A percentile compares a stretch with the other conserved stretches of the same genome.
Conservation (phyloP, 2,888 invertebrate species). For the Parnassius glacialis region DNA sequence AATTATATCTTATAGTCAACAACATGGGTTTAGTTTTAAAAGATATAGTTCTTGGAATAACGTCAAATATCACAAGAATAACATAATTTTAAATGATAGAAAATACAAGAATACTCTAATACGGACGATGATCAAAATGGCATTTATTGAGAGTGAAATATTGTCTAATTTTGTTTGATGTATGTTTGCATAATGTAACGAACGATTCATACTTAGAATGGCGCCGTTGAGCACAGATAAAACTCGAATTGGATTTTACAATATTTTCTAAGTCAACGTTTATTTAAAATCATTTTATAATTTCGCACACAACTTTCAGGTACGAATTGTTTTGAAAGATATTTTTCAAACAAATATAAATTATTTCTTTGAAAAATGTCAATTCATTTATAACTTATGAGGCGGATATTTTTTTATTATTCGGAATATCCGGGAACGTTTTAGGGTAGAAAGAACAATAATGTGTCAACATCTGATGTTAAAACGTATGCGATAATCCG, state of each 20-base stretch:
- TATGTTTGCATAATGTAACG: not conserved
- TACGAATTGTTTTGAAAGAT: conserved; percentile 12
- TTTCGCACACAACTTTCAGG: conserved; percentile 2
- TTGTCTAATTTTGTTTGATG: not conserved
- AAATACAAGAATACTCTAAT: conserved; percentile 29
- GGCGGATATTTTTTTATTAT: not conserved
- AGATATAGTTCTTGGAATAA: conserved; percentile 42
- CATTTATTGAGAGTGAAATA: conserved; percentile 34
- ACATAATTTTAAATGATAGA: conserved; percentile 29
- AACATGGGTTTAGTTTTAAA: conserved; percentile 30
- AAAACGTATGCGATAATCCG: not conserved
- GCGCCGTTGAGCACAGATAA: too few relatives aligned
- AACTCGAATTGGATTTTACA: too few relatives aligned
- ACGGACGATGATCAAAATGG: conserved; percentile 31
- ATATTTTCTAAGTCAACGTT: too few relatives aligned
- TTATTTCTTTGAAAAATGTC: not conserved
- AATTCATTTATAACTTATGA: conserved; percentile 18
- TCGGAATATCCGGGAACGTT: not conserved
- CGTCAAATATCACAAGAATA: conserved; percentile 40
- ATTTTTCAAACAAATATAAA: conserved; percentile 23
- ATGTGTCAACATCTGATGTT: not conserved
- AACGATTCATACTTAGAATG: not conserved
- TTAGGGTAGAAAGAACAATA: not conserved
- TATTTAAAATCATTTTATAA: not conserved
- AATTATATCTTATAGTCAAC: conserved; percentile 37